Evolutionary conservation across 2,797 vertebrate species (phyloP).

Genomic region (Gadopsis bispinosus): DNA sequence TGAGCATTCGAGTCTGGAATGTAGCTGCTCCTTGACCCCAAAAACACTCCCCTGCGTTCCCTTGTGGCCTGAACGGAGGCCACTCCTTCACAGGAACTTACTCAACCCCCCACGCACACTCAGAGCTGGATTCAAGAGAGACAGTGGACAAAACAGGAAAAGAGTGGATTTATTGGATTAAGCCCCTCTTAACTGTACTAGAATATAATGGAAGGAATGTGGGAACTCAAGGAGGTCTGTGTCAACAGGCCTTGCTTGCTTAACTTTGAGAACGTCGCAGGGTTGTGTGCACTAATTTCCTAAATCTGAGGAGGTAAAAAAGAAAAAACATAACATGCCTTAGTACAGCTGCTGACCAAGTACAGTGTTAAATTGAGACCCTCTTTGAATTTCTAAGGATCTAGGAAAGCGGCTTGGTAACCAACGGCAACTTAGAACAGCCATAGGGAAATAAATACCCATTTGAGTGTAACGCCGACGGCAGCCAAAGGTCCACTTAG

Average conservation of each 20-base stretch:
- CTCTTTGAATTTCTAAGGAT: slow-evolving; percentile 45
- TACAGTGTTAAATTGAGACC: slow-evolving; percentile 57
- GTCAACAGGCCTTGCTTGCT: slow-evolving; percentile 76
- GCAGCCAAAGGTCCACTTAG: slow-evolving; percentile 45
- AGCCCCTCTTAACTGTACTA: slow-evolving; percentile 76
- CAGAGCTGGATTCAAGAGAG: slow-evolving; percentile 46
- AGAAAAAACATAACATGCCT: slow-evolving; percentile 27
- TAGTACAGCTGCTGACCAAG: slow-evolving; percentile 61
- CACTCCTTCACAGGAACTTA: slow-evolving; percentile 64
- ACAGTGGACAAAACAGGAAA: slow-evolving; percentile 59
- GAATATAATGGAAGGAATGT: slow-evolving; percentile 79
- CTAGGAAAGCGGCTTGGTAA: slow-evolving; percentile 54
- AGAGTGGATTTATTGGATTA: slow-evolving; percentile 81
- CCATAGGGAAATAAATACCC: slow-evolving; percentile 50
- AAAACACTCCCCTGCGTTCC: slow-evolving; percentile 70
- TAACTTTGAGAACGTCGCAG: slow-evolving; percentile 70
- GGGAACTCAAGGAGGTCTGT: slow-evolving; percentile 74
- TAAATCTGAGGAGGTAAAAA: slow-evolving; percentile 53
- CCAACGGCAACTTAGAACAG: slow-evolving; percentile 50
- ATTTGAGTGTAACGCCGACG: slow-evolving; percentile 26
- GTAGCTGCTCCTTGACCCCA: slow-evolving; percentile 74
- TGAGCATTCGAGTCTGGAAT: slow-evolving; percentile 73
- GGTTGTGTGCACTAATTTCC: slow-evolving; percentile 60
- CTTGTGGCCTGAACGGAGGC: slow-evolving; percentile 63
- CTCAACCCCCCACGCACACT: slow-evolving; percentile 41